Evolutionary conservation across 2,888 invertebrate species (phyloP), one percentile per base, ranked within the genome.

Genomic region (Erebia epiphron): DNA sequence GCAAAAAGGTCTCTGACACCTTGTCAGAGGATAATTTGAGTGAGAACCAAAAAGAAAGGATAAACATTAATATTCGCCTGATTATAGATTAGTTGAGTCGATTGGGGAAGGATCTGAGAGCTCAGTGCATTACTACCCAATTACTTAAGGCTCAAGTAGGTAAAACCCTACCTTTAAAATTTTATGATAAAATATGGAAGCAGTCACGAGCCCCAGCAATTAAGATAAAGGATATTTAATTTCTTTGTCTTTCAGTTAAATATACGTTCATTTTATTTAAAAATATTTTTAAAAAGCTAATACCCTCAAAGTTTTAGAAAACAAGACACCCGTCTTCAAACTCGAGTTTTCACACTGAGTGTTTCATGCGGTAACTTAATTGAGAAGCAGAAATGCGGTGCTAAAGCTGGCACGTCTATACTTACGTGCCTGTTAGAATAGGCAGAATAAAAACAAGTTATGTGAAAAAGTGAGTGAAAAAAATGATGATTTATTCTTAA

Each of bases 301-400:
- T 43, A 43, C 11, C 43, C 5, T 16, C 43, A 16, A 16, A 14
- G 46, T 49, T 21, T 26, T 26, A 26, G 26, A 26, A 26, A 62
- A 62, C 46, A 62, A 62, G 46, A 62, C 62, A 62, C 62, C 62
- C 46, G 46, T 62, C 46, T 61, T 18, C 63, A 35, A 52, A 63
- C 63, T 26, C 52, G 63, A 35, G 52, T 63, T 63, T 63, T 52
- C 35, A 26, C 35, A 63, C 63, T 52, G 26, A 63, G 52, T 63
- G 63, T 52, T 64, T 41, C 35, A 41, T 52, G 56, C 41, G 65
- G 52, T 65, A 65, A 65, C 54, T 65, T 65, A 65, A 65, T 65
- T 65, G 65, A 11, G 56, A 56, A 56, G 18, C 9, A 13, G 65
- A 66, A 66, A 66, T 46, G 56, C 18, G 13, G 43, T 43, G 65